Percentiles rank a stretch among this genome's conserved stretches.
Evolutionary conservation across 2,888 invertebrate genomes (phyloP).

Genomic region (Gandaritis pyraliata): DNA sequence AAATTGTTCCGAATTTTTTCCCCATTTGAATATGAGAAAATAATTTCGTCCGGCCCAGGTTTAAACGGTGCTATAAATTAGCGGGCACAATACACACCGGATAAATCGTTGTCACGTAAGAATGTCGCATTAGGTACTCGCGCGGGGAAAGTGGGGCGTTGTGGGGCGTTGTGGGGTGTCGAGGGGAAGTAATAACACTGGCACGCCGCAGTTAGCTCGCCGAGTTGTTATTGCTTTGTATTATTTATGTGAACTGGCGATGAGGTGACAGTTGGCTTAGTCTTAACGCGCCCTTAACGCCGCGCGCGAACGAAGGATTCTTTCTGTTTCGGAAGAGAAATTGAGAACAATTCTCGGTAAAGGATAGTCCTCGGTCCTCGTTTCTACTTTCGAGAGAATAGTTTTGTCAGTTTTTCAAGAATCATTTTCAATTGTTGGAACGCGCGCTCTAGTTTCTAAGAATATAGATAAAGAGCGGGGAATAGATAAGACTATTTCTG

Average conservation of each 20-base stretch:
- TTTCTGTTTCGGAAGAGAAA: conserved; percentile 37
- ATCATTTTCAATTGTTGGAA: conserved; percentile 27
- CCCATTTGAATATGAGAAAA: conserved; percentile 62
- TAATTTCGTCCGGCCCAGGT: conserved; percentile 66
- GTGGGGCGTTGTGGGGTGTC: conserved; percentile 44
- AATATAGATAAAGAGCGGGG: conserved; percentile 6
- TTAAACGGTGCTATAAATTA: conserved; percentile 77
- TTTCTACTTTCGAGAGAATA: conserved; percentile 24
- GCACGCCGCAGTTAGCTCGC: conserved; percentile 74
- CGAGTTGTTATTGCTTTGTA: conserved; percentile 76
- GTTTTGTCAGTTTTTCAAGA: conserved; percentile 18
- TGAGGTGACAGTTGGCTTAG: conserved; percentile 66
- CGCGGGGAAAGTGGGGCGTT: conserved; percentile 40
- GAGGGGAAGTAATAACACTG: conserved; percentile 71
- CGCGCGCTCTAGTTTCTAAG: conserved; percentile 16
- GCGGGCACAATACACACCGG: conserved; percentile 76
- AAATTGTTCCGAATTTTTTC: conserved; percentile 53
- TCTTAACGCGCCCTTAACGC: conserved; percentile 46
- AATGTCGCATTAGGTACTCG: conserved; percentile 75
- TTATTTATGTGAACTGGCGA: conserved; percentile 72
- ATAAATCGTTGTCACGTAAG: conserved; percentile 84
- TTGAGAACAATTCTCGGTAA: conserved; percentile 34
- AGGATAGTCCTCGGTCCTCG: conserved; percentile 20
- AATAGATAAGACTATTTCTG: conserved; percentile 15
- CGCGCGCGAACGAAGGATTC: conserved; percentile 37